These are phyloP conservation scores for Rutpela maculata DNA, from an alignment of 2,888 invertebrate genomes.

Conservation along the genomic window DNA sequence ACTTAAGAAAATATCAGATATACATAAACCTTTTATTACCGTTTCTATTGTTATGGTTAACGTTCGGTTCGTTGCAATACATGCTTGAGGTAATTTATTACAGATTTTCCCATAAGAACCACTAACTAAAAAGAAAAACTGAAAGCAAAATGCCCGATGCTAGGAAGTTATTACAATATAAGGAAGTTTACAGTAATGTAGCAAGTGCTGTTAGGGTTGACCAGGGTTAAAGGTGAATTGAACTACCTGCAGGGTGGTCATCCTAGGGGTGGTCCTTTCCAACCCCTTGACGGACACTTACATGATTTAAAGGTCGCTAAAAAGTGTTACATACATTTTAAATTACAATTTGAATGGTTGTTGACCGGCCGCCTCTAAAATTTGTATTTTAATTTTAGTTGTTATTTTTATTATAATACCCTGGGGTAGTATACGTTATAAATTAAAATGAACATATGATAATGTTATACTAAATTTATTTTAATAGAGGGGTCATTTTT, in stretches of 20 bases:
- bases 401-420: conserved; percentile 51
- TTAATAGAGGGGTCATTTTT: conserved; percentile 65
- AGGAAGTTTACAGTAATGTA: conserved; percentile 49
- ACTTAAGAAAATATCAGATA: background rate
- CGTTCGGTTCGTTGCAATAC: background rate
- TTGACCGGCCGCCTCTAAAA: conserved; percentile 68
- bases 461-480: conserved; percentile 69
- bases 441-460: conserved; percentile 69
- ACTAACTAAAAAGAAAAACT: conserved; percentile 11
- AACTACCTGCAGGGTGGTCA: conserved; percentile 64
- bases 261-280: conserved; percentile 56
- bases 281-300: conserved; percentile 63
- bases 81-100: background rate
- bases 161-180: conserved; percentile 53
- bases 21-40: background rate
- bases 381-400: conserved; percentile 65
- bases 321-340: conserved; percentile 69
- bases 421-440: conserved; percentile 58
- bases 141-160: conserved; percentile 23
- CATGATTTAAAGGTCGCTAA: conserved; percentile 65
- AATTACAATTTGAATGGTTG: conserved; percentile 64
- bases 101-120: conserved; percentile 48
- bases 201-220: conserved; percentile 59
- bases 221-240: conserved; percentile 65
- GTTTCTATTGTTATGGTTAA: background rate